Base-by-base conservation (phyloP, 2,113 vertebrate species). In the Sinocyclocheilus anshuiensis region DNA sequence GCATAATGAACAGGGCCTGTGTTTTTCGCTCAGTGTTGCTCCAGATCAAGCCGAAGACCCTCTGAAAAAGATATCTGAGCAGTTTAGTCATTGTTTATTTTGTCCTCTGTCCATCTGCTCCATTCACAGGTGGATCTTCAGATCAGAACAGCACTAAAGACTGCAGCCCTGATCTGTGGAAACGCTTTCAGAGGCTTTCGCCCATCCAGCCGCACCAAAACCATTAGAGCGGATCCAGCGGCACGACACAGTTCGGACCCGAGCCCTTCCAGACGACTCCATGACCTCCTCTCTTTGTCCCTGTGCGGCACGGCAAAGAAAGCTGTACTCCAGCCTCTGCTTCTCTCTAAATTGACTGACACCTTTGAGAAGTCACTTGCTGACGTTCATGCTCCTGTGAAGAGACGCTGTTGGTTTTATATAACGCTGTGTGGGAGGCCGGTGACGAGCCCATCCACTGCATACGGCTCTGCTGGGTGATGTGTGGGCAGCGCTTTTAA, bases 401-500 rank as follows among this genome's bases (percentile, higher is more conserved):
- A 86, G 85, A 90, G 85, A 89, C 15, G 87, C 86, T 90, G 90
- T 87, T 90, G 79, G 91, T 89, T 92, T 92, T 91, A 90, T 89
- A 87, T 91, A 92, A 92, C 81, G 80, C 82, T 89, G 88, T 87
- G 92, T 91, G 90, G 90, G 91, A 90, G 79, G 91, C 88, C 57
- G 18, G 79, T 85, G 74, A 84, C 78, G 65, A 87, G 83, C 82
- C 80, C 80, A 87, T 80, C 84, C 89, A 72, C 45, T 67, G 83
- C 83, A 84, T 72, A 71, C 87, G 75, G 87, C 77, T 90, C 79
- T 61, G 86, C 89, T 91, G 85, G 57, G 81, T 74, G 87, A 88
- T 90, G 90, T 91, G 90, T 92, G 87, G 91, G 91, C 90, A 90
- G 89, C 29, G 63, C 84, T 81, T 89, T 88, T 71, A 87, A 90